A percentile compares a stretch with the other conserved stretches of the same genome.
Evolutionary conservation across 2,113 vertebrate species (phyloP).

Genomic region (Sorex araneus): DNA sequence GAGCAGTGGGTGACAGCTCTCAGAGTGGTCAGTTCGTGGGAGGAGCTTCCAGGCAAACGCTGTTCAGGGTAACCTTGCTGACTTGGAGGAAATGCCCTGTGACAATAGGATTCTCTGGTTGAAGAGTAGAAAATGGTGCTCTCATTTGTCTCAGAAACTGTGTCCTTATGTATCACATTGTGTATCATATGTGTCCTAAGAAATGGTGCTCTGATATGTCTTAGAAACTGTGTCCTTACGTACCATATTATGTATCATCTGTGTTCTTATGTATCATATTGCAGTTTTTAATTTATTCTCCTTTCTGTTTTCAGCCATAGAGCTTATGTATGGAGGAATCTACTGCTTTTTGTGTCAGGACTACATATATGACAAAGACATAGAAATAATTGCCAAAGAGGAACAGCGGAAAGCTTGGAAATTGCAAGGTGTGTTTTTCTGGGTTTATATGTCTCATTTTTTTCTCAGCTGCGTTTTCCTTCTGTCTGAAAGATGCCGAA

Average conservation of each 20-base stretch:
- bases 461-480: slow-evolving; percentile 74
- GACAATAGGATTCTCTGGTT: too few relatives aligned
- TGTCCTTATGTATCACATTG: neutral
- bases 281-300: neutral
- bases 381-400: slow-evolving; percentile 99
- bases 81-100: too few relatives aligned
- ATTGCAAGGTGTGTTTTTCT: slow-evolving; percentile 95
- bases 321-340: slow-evolving; percentile 98
- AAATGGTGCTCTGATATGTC: neutral
- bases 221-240: neutral
- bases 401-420: slow-evolving; percentile 99
- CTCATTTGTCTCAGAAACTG: neutral
- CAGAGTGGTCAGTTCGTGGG: neutral
- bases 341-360: slow-evolving; percentile 99
- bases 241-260: neutral
- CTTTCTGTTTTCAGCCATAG: slow-evolving; percentile 92
- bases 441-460: slow-evolving; percentile 69
- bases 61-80: neutral
- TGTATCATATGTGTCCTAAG: neutral
- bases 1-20: neutral
- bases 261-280: neutral
- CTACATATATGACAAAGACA: slow-evolving; percentile 99
- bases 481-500: slow-evolving; percentile 74
- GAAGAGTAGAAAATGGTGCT: neutral
- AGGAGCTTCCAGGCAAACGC: neutral